These are phyloP conservation scores for Ryuthela nishihirai DNA, from an alignment of 2,888 invertebrate genomes.

Conservation along the genomic window DNA sequence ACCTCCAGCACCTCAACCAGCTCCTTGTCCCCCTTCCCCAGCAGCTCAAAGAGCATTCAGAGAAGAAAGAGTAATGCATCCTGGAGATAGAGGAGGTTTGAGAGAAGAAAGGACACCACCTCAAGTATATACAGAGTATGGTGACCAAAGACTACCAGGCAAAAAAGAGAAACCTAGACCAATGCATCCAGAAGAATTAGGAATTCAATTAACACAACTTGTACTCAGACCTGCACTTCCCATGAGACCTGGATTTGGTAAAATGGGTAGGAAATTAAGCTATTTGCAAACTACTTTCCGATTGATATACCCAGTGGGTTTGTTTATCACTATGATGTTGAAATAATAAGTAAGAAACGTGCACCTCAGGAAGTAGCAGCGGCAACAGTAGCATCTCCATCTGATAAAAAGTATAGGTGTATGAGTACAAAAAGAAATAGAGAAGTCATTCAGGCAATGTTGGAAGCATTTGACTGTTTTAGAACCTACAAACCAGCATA, in stretches of 20 bases:
- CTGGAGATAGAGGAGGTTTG: too few species aligned
- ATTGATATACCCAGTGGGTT: constrained; percentile 55
- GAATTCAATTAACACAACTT: constrained; percentile 11
- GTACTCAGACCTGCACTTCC: background rate
- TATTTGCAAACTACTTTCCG: constrained; percentile 56
- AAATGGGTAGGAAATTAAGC: constrained; percentile 24
- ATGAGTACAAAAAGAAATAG: constrained; percentile 52
- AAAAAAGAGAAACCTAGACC: background rate
- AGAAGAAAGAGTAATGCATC: too few species aligned
- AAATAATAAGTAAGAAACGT: constrained; percentile 45
- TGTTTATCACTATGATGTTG: constrained; percentile 57
- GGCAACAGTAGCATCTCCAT: background rate
- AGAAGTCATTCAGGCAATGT: constrained; percentile 54
- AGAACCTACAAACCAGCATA: constrained; percentile 55
- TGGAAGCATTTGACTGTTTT: constrained; percentile 50
- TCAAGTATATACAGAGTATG: too few species aligned
- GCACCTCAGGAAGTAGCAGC: constrained; percentile 39
- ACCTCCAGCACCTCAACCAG: too few species aligned
- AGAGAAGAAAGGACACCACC: too few species aligned
- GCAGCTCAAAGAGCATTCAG: too few species aligned
- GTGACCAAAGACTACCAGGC: too few species aligned
- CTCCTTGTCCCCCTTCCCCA: too few species aligned
- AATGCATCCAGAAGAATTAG: constrained; percentile 14
- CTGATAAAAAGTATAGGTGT: constrained; percentile 23
- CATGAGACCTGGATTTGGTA: constrained; percentile 1